Evolutionary conservation across 2,888 invertebrate species (phyloP), one percentile per base, ranked within the genome.

Genomic region (Ptychoptera albimana): DNA sequence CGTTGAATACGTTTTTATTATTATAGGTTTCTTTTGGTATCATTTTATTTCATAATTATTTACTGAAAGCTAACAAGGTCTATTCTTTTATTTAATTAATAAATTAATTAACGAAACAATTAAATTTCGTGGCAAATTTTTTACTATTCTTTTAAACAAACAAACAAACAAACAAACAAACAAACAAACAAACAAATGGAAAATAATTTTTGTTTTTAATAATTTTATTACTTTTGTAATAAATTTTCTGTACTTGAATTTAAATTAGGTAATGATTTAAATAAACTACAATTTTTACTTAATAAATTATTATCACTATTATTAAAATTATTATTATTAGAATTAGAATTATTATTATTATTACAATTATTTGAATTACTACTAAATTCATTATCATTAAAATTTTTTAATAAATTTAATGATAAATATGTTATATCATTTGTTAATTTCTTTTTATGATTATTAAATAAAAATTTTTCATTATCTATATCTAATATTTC

Each of bases 211-310:
- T 37, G 38, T 10, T 36, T 3, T 3, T 12, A 14, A 1, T 37
- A 15, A 37, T 37, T 37, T 12, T 38, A 23, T 9, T 39, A 57
- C 52, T 58, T 69, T 57, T 70, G 71, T 54, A 77, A 69, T 56
- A 76, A 68, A 58, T 71, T 73, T 62, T 77, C 77, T 60, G 73
- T 74, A 61, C 74, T 75, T 55, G 78, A 75, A 64, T 75, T 78
- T 66, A 80, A 69, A 69, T 80, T 79, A 64, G 80, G 80, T 69
- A 81, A 72, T 55, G 73, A 74, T 60, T 74, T 73, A 55, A 73
- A 73, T 52, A 71, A 42, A 35, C 37, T 37, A 12, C 32, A 37
- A n/a, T 12, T 30, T 14, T 16, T n/a, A 15, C 11, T 38, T 41
- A 29, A 29, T 9, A 35, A 34, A 40, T 10, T 11, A 32, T 11